Percentiles rank a stretch among this genome's conserved stretches.
These are phyloP conservation scores for Tetranychus piercei DNA, from an alignment of 2,888 invertebrate species.

Conservation along the genomic window DNA sequence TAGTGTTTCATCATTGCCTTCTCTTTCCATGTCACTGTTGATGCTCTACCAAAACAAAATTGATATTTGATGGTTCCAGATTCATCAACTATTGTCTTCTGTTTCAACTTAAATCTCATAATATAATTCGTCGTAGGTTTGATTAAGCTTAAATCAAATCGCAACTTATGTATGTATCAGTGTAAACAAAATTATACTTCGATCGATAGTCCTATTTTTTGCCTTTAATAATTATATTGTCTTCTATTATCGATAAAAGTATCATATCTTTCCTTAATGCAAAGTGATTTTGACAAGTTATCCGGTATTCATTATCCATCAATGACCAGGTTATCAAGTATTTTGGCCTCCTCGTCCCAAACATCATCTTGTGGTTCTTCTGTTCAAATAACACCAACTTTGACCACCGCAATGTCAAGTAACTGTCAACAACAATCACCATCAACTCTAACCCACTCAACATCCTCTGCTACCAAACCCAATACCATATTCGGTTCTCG, in stretches of 20 bases:
- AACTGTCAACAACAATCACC: too few species aligned
- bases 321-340: background rate
- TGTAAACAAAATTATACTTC: too few species aligned
- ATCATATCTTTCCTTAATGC: background rate
- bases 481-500: conserved; percentile 12
- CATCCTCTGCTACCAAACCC: background rate
- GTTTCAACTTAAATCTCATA: too few species aligned
- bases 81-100: too few species aligned
- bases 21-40: too few species aligned
- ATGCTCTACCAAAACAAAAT: too few species aligned
- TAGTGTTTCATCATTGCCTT: too few species aligned
- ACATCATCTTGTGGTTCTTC: background rate
- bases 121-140: too few species aligned
- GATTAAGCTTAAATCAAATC: too few species aligned
- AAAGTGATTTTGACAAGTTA: background rate
- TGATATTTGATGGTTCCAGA: too few species aligned
- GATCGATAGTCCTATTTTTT: too few species aligned
- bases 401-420: background rate
- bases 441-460: background rate
- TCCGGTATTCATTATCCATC: background rate
- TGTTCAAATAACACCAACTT: background rate
- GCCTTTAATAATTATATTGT: background rate
- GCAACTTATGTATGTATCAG: too few species aligned
- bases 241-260: background rate
- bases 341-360: background rate